Evolutionary conservation across 2,888 invertebrate species (phyloP).

Genomic region (Geotrupes spiniger): DNA sequence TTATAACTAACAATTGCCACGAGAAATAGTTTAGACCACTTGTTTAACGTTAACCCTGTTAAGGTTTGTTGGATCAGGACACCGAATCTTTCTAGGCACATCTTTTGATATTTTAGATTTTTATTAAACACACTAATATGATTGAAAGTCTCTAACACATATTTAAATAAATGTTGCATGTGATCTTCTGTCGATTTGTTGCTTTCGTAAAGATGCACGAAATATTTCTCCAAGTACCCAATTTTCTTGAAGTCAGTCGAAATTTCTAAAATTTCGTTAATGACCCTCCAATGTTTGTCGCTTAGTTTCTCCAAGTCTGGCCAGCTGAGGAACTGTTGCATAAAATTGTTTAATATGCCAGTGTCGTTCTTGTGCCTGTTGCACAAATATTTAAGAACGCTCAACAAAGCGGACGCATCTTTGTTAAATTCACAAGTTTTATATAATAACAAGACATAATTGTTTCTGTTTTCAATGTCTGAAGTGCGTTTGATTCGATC

Average conservation of each 20-base stretch:
- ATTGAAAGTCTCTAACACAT: background rate
- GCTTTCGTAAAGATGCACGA: too few relatives aligned
- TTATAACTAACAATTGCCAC: background rate
- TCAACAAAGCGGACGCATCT: background rate
- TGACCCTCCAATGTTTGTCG: background rate
- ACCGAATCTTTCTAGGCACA: constrained; percentile 2
- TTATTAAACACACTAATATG: background rate
- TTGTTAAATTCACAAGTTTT: constrained; percentile 2
- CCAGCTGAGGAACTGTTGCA: background rate
- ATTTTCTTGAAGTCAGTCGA: too few relatives aligned
- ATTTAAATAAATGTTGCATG: constrained; percentile 1
- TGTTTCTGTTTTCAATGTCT: background rate
- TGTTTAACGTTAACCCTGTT: background rate
- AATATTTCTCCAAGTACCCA: too few relatives aligned
- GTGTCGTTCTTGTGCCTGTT: constrained; percentile 11
- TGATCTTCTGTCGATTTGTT: background rate
- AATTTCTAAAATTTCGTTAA: constrained; percentile 4
- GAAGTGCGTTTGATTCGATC: constrained; percentile 4
- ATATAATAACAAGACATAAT: background rate
- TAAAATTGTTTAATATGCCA: background rate
- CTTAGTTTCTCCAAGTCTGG: background rate
- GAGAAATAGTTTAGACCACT: background rate
- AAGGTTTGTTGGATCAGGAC: background rate
- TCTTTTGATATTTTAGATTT: too few relatives aligned
- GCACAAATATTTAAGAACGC: background rate